Evolutionary conservation across 2,797 vertebrate genomes (phyloP).

Genomic region (Stomatorhinus walkeri): DNA sequence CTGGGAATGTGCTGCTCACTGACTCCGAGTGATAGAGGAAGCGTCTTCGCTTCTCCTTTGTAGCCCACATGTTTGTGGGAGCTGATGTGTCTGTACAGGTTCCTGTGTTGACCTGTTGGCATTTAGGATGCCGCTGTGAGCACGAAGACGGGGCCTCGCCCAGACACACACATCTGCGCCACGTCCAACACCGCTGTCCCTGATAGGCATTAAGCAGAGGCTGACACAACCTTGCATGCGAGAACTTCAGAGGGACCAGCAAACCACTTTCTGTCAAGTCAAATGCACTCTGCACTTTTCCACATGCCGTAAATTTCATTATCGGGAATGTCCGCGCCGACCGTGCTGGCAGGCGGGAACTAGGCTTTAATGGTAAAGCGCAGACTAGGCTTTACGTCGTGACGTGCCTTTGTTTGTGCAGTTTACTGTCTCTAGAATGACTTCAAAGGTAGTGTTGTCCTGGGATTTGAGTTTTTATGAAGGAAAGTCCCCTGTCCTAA

Average conservation of each 20-base stretch:
- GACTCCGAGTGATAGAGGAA: neutral
- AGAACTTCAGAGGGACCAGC: neutral
- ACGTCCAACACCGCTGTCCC: neutral
- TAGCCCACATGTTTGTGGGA: neutral
- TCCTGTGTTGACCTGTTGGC: neutral
- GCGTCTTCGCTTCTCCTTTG: neutral
- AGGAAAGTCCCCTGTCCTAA: neutral
- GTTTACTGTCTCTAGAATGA: neutral
- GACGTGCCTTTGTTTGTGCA: neutral
- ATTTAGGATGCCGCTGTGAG: neutral
- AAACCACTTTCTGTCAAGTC: neutral
- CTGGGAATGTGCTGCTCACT: neutral
- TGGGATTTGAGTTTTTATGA: neutral
- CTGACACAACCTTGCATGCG: neutral
- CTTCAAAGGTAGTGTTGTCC: neutral
- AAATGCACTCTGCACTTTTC: neutral
- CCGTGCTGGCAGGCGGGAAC: neutral
- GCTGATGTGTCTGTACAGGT: neutral
- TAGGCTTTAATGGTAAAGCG: no score
- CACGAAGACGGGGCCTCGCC: neutral
- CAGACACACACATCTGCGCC: neutral
- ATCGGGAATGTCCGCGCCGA: neutral
- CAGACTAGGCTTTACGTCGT: neutral
- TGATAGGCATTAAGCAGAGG: neutral
- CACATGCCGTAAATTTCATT: neutral